These are phyloP conservation scores for Megaustenia siamemsis DNA, from an alignment of 2,888 invertebrate species.

Conservation along the genomic window DNA sequence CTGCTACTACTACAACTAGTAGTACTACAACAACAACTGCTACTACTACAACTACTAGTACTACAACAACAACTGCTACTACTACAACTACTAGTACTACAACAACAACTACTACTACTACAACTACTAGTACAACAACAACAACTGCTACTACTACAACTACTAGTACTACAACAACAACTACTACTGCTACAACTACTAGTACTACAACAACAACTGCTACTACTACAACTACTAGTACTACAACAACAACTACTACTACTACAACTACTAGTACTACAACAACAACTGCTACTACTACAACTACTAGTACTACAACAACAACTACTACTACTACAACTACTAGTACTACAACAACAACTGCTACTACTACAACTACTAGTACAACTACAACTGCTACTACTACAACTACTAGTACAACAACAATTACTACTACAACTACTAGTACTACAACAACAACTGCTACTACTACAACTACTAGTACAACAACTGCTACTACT, in stretches of 20 bases:
- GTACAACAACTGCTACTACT: no score
- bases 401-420: conserved; percentile 16
- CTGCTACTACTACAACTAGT: no score
- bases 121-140: no score
- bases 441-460: background rate
- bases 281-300: conserved; percentile 32
- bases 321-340: conserved; percentile 30
- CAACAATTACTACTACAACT: background rate
- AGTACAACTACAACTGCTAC: conserved; percentile 28
- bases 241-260: conserved; percentile 45
- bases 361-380: conserved; percentile 21
- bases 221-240: conserved; percentile 44
- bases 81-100: no score
- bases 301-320: conserved; percentile 12
- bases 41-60: no score
- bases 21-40: no score
- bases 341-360: conserved; percentile 13
- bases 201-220: conserved; percentile 40
- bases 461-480: background rate
- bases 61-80: no score
- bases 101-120: no score
- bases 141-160: background rate
- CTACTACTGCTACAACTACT: conserved; percentile 40
- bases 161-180: conserved; percentile 19
- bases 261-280: conserved; percentile 44